Conservation (phyloP, 2,888 invertebrate genomes). For the Laothoe populi region DNA sequence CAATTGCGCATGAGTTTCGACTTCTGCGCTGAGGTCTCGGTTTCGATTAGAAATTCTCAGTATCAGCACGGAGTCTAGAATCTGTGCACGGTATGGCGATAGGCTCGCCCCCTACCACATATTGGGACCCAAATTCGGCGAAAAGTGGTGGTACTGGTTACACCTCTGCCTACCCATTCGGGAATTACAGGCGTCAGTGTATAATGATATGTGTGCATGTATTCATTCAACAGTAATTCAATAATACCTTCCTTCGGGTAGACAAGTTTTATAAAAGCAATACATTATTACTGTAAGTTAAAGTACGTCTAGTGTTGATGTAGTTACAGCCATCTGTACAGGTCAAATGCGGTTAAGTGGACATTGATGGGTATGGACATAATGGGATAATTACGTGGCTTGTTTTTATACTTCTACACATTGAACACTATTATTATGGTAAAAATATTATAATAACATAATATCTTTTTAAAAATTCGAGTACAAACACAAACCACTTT, state of each 20-base stretch:
- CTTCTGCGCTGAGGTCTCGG: too few relatives aligned
- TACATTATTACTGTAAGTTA: background rate
- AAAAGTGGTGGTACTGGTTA: too few relatives aligned
- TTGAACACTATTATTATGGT: background rate
- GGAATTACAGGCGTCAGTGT: too few relatives aligned
- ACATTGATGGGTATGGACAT: constrained; percentile 11
- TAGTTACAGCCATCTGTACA: background rate
- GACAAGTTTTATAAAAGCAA: background rate
- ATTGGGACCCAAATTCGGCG: too few relatives aligned
- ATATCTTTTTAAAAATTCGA: background rate
- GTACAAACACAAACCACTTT: background rate
- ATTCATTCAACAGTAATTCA: too few relatives aligned
- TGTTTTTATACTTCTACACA: background rate
- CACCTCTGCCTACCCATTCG: too few relatives aligned
- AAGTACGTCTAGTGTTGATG: background rate
- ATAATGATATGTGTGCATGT: too few relatives aligned
- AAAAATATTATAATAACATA: background rate
- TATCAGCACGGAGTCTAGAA: too few relatives aligned
- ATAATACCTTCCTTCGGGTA: background rate
- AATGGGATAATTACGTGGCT: background rate
- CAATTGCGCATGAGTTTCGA: too few relatives aligned
- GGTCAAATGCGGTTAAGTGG: constrained; percentile 12
- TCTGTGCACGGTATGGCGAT: too few relatives aligned
- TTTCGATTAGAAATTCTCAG: too few relatives aligned
- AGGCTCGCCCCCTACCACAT: too few relatives aligned